Conservation (phyloP, 2,113 vertebrate genomes). For the Manacus vitellinus region DNA sequence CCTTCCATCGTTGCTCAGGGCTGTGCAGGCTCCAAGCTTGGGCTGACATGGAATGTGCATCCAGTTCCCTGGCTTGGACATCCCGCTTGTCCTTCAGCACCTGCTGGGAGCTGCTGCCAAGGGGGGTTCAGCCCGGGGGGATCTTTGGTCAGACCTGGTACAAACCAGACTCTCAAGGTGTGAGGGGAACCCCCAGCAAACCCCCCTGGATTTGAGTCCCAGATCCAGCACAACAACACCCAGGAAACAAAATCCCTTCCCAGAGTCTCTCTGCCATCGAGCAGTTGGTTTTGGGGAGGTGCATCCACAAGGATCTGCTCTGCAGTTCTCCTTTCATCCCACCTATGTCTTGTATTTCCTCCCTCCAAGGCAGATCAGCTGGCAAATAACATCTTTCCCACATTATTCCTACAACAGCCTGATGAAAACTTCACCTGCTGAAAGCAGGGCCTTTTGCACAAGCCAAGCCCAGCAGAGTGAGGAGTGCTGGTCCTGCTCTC, state of each 20-base stretch:
- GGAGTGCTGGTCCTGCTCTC: not conserved
- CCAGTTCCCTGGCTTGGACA: not conserved
- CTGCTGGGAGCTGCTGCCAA: not conserved
- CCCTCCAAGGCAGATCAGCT: not conserved
- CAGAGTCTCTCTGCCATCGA: fast-evolving
- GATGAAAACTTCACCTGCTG: not conserved
- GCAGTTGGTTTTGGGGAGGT: not conserved
- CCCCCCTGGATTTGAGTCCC: fast-evolving
- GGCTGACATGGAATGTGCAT: fast-evolving
- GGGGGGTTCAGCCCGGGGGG: not conserved
- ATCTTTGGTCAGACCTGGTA: not conserved
- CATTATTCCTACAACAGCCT: not conserved
- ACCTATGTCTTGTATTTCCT: not conserved
- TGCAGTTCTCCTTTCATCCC: not conserved
- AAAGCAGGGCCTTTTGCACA: not conserved
- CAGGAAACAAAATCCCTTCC: not conserved
- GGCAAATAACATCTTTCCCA: not conserved
- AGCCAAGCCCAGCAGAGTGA: not conserved
- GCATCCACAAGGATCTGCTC: fast-evolving
- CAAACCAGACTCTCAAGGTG: fast-evolving
- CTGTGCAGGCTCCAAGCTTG: not conserved
- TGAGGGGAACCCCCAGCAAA: not conserved
- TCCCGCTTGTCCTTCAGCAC: not conserved
- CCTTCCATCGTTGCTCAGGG: not conserved
- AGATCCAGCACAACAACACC: too few species aligned